Evolutionary conservation across 2,113 vertebrate genomes (phyloP).

Genomic region (Mastomys natalensis): DNA sequence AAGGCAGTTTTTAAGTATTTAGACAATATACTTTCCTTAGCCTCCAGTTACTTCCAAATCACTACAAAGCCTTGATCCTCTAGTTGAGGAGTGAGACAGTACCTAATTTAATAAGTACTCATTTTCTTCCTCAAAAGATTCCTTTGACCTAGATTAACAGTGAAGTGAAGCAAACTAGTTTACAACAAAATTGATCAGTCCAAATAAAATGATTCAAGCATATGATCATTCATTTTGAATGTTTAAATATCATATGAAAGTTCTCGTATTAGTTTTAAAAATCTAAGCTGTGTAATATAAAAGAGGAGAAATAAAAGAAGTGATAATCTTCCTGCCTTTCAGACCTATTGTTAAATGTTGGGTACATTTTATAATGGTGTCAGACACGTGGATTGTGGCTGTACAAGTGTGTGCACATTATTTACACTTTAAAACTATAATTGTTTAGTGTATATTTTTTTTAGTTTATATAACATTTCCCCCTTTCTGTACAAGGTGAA

Average conservation of each 20-base stretch:
- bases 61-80: slow-evolving; percentile 65
- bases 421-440: slow-evolving; percentile 18
- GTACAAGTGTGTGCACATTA: not conserved
- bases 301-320: slow-evolving; percentile 16
- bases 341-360: slow-evolving; percentile 40
- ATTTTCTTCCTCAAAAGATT: slow-evolving; percentile 73
- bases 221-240: slow-evolving; percentile 60
- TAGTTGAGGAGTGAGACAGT: slow-evolving; percentile 49
- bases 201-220: slow-evolving; percentile 60
- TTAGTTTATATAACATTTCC: not conserved
- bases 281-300: slow-evolving; percentile 3
- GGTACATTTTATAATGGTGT: not conserved
- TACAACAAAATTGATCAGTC: slow-evolving; percentile 13
- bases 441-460: not conserved
- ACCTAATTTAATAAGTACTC: slow-evolving; percentile 64
- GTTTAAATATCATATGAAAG: slow-evolving; percentile 11
- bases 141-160: not conserved
- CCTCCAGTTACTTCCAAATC: slow-evolving; percentile 72
- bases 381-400: not conserved
- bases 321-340: not conserved
- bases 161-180: not conserved
- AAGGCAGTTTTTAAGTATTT: slow-evolving; percentile 78
- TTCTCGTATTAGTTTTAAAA: slow-evolving; percentile 43
- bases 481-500: not conserved
- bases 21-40: slow-evolving; percentile 80